Evolutionary conservation across 2,797 vertebrate genomes (phyloP).

Genomic region (Tenualosa ilisha): DNA sequence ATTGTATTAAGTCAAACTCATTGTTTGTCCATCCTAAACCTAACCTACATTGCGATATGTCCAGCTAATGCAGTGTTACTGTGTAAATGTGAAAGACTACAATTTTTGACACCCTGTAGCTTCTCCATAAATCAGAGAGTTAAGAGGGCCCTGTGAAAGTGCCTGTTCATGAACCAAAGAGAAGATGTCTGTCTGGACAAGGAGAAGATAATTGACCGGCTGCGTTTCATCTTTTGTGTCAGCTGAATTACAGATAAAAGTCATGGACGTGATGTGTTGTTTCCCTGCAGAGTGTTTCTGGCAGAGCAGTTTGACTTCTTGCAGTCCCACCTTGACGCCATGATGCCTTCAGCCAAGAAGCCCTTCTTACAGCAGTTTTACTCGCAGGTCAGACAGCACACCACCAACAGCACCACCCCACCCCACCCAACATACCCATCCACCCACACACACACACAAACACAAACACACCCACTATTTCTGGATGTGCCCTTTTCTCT

Average conservation of each 20-base stretch:
- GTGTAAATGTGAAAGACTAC: too few species aligned
- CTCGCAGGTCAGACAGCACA: conserved; percentile 84
- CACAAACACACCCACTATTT: conserved; percentile 25
- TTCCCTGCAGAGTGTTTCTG: conserved; percentile 85
- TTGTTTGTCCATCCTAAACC: too few species aligned
- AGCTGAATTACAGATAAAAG: background rate
- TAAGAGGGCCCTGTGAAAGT: too few species aligned
- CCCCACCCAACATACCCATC: background rate
- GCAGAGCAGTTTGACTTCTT: conserved; percentile 97
- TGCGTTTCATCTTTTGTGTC: background rate
- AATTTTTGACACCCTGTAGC: too few species aligned
- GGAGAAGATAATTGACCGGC: background rate
- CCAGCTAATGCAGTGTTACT: too few species aligned
- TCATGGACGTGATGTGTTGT: background rate
- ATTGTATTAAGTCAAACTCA: too few species aligned
- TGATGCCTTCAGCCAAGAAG: conserved; percentile 98
- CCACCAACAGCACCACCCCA: background rate
- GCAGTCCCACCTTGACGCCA: conserved; percentile 92
- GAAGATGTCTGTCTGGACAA: background rate
- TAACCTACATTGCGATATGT: too few species aligned
- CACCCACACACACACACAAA: background rate
- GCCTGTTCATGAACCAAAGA: too few species aligned
- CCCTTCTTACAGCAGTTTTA: conserved; percentile 99
- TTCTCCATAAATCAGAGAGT: too few species aligned
- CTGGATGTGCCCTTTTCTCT: conserved; percentile 39